Percentiles rank a stretch among this genome's conserved stretches.
Evolutionary conservation across 2,797 vertebrate genomes (phyloP).

Genomic region (Tamandua tetradactyla): DNA sequence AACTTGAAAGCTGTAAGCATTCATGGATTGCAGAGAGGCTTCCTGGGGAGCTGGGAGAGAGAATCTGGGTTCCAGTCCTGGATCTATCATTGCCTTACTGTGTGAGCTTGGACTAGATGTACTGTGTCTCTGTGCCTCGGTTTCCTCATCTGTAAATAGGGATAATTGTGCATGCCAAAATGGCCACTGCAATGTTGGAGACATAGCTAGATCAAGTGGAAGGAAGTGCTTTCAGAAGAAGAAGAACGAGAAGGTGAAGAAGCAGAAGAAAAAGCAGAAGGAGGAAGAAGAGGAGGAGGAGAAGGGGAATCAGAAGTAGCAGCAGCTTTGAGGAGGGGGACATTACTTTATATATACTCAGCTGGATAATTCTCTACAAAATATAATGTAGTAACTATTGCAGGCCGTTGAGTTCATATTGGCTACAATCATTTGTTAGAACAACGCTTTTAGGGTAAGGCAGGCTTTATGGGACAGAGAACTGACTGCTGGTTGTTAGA

Average conservation of each 20-base stretch:
- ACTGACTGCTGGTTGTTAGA: neutral
- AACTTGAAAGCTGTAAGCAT: neutral
- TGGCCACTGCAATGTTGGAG: neutral
- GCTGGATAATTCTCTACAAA: neutral
- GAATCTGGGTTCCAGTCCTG: too few species aligned
- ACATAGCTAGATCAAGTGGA: neutral
- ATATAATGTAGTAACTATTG: neutral
- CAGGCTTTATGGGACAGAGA: neutral
- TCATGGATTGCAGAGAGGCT: neutral
- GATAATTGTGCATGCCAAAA: too few species aligned
- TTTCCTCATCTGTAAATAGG: too few species aligned
- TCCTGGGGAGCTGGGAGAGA: neutral
- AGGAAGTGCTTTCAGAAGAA: neutral
- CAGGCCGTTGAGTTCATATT: accelerated
- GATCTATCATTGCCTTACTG: neutral
- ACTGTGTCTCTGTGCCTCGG: neutral
- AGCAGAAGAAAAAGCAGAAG: neutral
- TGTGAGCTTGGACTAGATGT: neutral
- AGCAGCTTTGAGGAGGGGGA: neutral
- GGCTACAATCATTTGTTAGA: neutral
- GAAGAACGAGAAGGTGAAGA: too few species aligned
- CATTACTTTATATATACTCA: neutral
- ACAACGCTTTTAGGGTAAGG: neutral
- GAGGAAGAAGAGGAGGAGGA: neutral
- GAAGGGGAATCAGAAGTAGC: too few species aligned